Evolutionary conservation across 2,888 invertebrate genomes (phyloP).

Genomic region (Anorthoa munda): DNA sequence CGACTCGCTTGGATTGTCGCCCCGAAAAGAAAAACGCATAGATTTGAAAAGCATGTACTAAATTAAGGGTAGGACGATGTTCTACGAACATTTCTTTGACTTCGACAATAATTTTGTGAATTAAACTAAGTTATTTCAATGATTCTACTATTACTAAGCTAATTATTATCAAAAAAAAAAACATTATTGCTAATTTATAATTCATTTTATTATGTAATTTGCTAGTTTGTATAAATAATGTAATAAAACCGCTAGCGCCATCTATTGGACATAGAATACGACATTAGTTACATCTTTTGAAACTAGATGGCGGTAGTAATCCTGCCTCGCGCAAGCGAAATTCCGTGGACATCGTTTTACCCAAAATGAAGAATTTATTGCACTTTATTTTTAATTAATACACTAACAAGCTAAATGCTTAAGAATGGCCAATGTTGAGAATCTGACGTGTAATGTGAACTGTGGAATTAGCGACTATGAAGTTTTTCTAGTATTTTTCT

Average conservation of each 20-base stretch:
- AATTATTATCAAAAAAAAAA: slow-evolving; percentile 33
- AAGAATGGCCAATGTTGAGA: slow-evolving; percentile 67
- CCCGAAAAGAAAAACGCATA: slow-evolving; percentile 56
- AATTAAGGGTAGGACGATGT: slow-evolving; percentile 62
- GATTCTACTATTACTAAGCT: slow-evolving; percentile 53
- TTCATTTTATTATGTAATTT: slow-evolving; percentile 30
- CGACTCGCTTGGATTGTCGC: slow-evolving; percentile 61
- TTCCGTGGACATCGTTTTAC: slow-evolving; percentile 63
- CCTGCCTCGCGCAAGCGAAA: slow-evolving; percentile 26
- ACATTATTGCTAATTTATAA: slow-evolving; percentile 49
- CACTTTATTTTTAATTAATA: slow-evolving; percentile 67
- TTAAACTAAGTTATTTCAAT: slow-evolving; percentile 39
- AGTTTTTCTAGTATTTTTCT: not conserved
- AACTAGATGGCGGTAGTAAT: slow-evolving; percentile 55
- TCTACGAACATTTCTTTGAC: slow-evolving; percentile 42
- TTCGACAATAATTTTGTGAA: slow-evolving; percentile 57
- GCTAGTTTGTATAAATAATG: slow-evolving; percentile 44
- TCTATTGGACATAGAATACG: slow-evolving; percentile 48
- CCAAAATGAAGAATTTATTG: slow-evolving; percentile 56
- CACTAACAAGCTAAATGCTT: slow-evolving; percentile 69
- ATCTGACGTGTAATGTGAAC: slow-evolving; percentile 48
- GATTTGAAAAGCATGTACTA: slow-evolving; percentile 66
- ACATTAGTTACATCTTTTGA: slow-evolving; percentile 40
- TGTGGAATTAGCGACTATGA: slow-evolving; percentile 51
- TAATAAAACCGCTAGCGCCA: slow-evolving; percentile 43